Conservation (phyloP, 2,797 vertebrate species). For the Anomalospiza imberbis region DNA sequence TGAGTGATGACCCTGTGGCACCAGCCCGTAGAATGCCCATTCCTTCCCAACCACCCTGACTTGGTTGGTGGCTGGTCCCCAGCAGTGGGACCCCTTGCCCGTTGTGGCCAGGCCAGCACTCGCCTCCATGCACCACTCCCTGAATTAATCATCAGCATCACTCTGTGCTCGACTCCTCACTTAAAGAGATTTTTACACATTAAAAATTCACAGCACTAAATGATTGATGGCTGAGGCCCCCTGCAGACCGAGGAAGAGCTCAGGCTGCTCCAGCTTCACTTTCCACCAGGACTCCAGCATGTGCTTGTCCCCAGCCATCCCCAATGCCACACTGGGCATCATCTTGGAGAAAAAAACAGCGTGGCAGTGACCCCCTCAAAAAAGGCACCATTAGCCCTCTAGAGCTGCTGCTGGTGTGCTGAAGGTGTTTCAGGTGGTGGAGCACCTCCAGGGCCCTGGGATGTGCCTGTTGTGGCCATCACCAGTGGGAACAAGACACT, state of each 20-base stretch:
- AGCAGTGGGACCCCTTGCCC: not conserved
- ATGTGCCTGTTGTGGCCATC: not conserved
- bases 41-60: not conserved
- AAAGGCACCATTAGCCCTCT: not conserved
- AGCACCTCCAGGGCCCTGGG: not conserved
- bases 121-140: not conserved
- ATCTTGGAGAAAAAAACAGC: not conserved
- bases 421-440: not conserved
- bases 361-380: fast-evolving
- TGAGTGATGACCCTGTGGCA: not conserved
- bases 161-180: not conserved
- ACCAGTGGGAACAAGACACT: fast-evolving
- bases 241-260: not conserved
- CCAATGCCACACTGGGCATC: not conserved
- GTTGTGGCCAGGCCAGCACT: fast-evolving
- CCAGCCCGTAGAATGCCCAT: fast-evolving
- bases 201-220: slow-evolving; percentile 53
- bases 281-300: fast-evolving
- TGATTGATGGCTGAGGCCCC: slow-evolving; percentile 11
- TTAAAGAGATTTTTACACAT: slow-evolving; percentile 15
- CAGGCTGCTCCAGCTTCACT: not conserved
- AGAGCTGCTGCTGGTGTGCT: not conserved
- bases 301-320: not conserved
- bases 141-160: slow-evolving; percentile 50
- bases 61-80: fast-evolving